Evolutionary conservation across 2,113 vertebrate genomes (phyloP).

Genomic region (Naja naja): DNA sequence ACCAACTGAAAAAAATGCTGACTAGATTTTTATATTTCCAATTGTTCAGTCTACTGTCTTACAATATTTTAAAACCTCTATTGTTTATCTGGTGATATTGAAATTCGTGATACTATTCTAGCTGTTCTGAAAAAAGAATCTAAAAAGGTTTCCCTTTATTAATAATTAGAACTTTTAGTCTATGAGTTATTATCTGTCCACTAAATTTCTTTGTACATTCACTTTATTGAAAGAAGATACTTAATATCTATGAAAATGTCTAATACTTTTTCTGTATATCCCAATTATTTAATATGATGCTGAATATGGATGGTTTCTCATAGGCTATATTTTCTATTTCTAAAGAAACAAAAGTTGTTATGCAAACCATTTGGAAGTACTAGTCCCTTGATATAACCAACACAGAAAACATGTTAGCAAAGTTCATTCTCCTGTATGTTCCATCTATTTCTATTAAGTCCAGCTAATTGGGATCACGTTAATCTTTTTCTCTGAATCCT

Average conservation of each 20-base stretch:
- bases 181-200: not conserved
- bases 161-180: not conserved
- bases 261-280: not conserved
- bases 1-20: not conserved
- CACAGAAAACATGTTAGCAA: not conserved
- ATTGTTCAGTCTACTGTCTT: not conserved
- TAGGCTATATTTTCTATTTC: not conserved
- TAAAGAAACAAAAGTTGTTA: not conserved
- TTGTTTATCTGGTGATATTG: not conserved
- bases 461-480: not conserved
- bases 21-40: not conserved
- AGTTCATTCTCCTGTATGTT: not conserved
- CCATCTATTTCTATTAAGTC: not conserved
- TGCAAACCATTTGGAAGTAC: not conserved
- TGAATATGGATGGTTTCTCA: not conserved
- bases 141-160: not conserved
- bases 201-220: not conserved
- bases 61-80: not conserved
- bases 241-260: not conserved
- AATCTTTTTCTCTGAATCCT: not conserved
- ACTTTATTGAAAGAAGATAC: not conserved
- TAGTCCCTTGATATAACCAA: not conserved
- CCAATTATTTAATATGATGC: not conserved
- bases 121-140: not conserved
- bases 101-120: not conserved